A percentile compares a stretch with the other conserved stretches of the same genome.
Evolutionary conservation across 1,140 invertebrate species (phyloP).

Genomic region (Drosophila littoralis): DNA sequence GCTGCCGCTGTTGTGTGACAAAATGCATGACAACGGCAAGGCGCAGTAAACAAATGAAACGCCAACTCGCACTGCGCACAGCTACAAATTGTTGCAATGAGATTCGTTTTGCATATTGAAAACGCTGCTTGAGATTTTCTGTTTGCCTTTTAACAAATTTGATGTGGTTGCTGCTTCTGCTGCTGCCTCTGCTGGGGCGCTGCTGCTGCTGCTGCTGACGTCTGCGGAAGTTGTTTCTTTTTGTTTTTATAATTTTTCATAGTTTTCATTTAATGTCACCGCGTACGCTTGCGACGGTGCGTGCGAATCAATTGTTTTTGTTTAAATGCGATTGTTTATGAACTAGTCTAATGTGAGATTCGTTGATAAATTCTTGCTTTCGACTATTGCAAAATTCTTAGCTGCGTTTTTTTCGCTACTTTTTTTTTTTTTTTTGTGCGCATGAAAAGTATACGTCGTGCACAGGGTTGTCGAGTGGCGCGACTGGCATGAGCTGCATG

Average conservation of each 20-base stretch:
- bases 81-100: constrained; percentile 39
- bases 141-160: constrained; percentile 24
- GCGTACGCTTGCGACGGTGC: background rate
- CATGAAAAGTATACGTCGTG: constrained; percentile 61
- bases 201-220: constrained; percentile 51
- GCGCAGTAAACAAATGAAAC: constrained; percentile 39
- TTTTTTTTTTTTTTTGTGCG: constrained; percentile 54
- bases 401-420: constrained; percentile 26
- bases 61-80: constrained; percentile 5
- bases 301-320: constrained; percentile 5
- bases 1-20: constrained; percentile 74
- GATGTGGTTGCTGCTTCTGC: constrained; percentile 42
- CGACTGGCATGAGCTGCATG: background rate
- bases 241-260: constrained; percentile 64
- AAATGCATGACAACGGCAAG: constrained; percentile 77
- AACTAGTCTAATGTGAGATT: constrained; percentile 61
- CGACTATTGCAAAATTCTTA: constrained; percentile 26
- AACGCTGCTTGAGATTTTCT: constrained; percentile 21
- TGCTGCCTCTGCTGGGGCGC: constrained; percentile 15
- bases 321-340: constrained; percentile 45
- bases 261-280: constrained; percentile 43
- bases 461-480: constrained; percentile 45
- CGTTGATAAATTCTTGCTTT: constrained; percentile 52
- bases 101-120: constrained; percentile 42
- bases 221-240: constrained; percentile 64